A percentile compares a stretch with the other conserved stretches of the same genome.
phyloP scores from a whole-genome alignment of 2,888 invertebrate genomes.

The Smittia aterrima region DNA sequence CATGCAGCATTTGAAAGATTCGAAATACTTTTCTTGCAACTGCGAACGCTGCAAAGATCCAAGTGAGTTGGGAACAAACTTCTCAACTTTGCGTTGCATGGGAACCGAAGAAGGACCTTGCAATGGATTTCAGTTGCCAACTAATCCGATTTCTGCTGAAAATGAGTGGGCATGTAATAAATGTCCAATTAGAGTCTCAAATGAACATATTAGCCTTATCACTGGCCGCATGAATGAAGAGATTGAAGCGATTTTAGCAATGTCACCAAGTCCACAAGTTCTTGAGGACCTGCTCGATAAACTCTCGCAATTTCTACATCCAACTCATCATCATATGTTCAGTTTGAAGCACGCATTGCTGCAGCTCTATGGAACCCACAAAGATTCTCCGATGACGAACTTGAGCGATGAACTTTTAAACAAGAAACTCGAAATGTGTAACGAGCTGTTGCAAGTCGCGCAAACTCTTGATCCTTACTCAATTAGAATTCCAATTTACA shows the following conservation, averaged over 20 bases:
- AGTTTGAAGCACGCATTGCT: slow-evolving; percentile 78
- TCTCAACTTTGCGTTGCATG: slow-evolving; percentile 69
- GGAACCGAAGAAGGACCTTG: slow-evolving; percentile 56
- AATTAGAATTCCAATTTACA: slow-evolving; percentile 70
- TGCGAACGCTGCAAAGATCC: slow-evolving; percentile 75
- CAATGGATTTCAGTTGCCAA: slow-evolving; percentile 68
- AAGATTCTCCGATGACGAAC: slow-evolving; percentile 58
- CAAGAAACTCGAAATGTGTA: slow-evolving; percentile 67
- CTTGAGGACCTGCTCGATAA: slow-evolving; percentile 67
- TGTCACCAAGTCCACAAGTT: slow-evolving; percentile 57
- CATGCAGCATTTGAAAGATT: slow-evolving; percentile 71
- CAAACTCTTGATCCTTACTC: slow-evolving; percentile 70
- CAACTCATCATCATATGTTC: slow-evolving; percentile 80
- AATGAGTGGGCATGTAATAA: slow-evolving; percentile 75
- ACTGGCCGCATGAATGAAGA: slow-evolving; percentile 73
- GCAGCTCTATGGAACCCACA: slow-evolving; percentile 73
- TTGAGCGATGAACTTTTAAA: slow-evolving; percentile 61
- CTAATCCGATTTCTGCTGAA: slow-evolving; percentile 66
- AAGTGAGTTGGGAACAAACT: slow-evolving; percentile 74
- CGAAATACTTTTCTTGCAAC: slow-evolving; percentile 75
- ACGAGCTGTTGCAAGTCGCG: slow-evolving; percentile 63
- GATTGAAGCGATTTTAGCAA: slow-evolving; percentile 65
- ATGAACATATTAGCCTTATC: slow-evolving; percentile 61
- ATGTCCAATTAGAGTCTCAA: slow-evolving; percentile 65
- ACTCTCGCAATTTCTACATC: slow-evolving; percentile 72